Conservation (phyloP, 2,888 invertebrate species). For the Pachliopta kotzebuea region DNA sequence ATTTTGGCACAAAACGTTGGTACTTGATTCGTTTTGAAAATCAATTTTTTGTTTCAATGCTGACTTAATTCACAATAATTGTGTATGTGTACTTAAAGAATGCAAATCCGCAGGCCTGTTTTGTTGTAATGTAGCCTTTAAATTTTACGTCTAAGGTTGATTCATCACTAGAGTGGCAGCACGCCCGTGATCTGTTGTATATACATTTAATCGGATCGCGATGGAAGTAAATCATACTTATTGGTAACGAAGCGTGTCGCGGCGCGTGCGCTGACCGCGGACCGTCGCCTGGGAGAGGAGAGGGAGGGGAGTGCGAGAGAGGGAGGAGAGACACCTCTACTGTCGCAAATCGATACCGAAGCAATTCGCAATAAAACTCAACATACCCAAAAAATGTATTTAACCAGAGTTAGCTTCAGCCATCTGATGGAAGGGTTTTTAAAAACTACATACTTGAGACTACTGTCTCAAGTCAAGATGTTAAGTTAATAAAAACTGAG, state of each 20-base stretch:
- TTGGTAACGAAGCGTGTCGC: slow-evolving; percentile 63
- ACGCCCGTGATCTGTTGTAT: not conserved
- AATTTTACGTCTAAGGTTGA: slow-evolving; percentile 2
- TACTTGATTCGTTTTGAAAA: too few species aligned
- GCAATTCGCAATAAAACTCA: not conserved
- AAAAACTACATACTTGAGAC: too few species aligned
- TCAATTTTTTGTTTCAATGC: too few species aligned
- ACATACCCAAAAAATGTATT: not conserved
- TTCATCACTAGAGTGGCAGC: not conserved
- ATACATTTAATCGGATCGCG: slow-evolving; percentile 40
- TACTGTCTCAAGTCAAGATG: too few species aligned
- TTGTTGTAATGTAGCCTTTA: not conserved
- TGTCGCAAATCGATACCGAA: not conserved
- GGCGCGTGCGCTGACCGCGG: slow-evolving; percentile 47
- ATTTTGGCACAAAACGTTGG: too few species aligned
- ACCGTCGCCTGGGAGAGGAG: not conserved
- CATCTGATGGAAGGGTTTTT: too few species aligned
- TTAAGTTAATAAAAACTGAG: too few species aligned
- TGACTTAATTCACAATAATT: not conserved
- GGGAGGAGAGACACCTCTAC: not conserved
- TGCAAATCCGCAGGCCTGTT: too few species aligned
- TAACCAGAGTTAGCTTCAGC: too few species aligned
- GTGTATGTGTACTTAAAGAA: not conserved
- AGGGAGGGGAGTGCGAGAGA: not conserved
- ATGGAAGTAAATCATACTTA: slow-evolving; percentile 65